Conservation (phyloP, 2,113 vertebrate genomes). For the Hemiprocne comata region DNA sequence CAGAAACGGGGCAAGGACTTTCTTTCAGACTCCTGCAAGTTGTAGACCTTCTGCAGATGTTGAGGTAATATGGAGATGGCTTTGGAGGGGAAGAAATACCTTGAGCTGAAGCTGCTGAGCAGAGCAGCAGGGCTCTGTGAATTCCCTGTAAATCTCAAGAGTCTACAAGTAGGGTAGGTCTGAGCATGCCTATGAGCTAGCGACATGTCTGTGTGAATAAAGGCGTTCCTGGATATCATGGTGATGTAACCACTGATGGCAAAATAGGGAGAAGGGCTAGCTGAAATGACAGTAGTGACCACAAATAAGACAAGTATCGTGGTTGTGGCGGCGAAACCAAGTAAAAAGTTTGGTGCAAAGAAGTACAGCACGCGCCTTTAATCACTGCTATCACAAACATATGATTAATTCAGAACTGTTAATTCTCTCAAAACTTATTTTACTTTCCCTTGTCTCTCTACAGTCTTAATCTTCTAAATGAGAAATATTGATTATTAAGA, state of each 20-base stretch:
- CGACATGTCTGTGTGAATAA: accelerated
- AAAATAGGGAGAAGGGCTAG: not conserved
- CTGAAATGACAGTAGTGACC: not conserved
- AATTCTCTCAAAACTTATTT: not conserved
- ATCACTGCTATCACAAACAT: not conserved
- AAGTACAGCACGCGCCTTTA: not conserved
- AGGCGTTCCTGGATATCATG: not conserved
- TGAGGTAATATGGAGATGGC: not conserved
- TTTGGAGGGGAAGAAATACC: not conserved
- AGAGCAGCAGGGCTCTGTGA: not conserved
- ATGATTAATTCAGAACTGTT: not conserved
- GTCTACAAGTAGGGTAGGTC: not conserved
- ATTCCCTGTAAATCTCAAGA: not conserved
- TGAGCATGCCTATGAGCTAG: not conserved
- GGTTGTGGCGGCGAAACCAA: not conserved
- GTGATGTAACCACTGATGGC: not conserved
- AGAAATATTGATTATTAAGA: not conserved
- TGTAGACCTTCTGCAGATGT: not conserved
- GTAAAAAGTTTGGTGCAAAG: not conserved
- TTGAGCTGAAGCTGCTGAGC: not conserved
- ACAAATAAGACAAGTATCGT: not conserved
- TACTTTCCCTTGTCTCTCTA: not conserved
- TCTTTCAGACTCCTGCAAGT: not conserved
- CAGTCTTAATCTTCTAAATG: not conserved
- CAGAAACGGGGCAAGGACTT: not conserved